A percentile compares a stretch with the other conserved stretches of the same genome.
phyloP scores from a whole-genome alignment of 2,113 vertebrate genomes.

The Rissa tridactyla region DNA sequence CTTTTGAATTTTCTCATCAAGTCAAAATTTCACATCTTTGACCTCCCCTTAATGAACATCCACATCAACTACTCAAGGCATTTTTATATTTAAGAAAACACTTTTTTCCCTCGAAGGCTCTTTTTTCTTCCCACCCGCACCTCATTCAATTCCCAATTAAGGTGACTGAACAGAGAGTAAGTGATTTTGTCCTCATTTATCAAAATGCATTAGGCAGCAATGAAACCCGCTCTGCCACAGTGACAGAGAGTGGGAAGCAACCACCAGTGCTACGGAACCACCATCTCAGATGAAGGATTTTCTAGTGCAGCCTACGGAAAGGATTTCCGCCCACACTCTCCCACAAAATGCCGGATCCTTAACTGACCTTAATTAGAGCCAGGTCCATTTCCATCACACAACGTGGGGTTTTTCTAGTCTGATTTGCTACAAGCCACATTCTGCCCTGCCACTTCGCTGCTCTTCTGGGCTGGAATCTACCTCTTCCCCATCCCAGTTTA shows the following conservation, averaged over 20 bases:
- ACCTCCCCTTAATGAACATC: constrained; percentile 10
- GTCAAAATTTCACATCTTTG: background rate
- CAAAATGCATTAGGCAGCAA: background rate
- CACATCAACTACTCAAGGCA: background rate
- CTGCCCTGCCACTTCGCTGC: background rate
- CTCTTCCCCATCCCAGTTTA: background rate
- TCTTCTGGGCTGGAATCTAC: background rate
- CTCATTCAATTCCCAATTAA: constrained; percentile 7
- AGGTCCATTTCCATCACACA: background rate
- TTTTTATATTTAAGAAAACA: background rate
- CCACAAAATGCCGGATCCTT: background rate
- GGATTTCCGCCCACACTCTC: background rate
- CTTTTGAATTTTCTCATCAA: background rate
- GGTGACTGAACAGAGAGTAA: background rate
- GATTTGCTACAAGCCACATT: background rate
- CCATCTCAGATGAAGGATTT: background rate
- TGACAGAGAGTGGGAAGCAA: background rate
- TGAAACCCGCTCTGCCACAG: background rate
- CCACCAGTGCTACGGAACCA: background rate
- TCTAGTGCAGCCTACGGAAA: background rate
- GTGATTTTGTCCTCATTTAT: constrained; percentile 16
- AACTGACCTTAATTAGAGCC: background rate
- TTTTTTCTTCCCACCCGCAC: background rate
- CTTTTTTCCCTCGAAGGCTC: background rate
- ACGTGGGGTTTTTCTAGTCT: background rate